A percentile compares a stretch with the other conserved stretches of the same genome.
These are phyloP conservation scores for Mythimna impura DNA, from an alignment of 2,888 invertebrate species.

Conservation along the genomic window DNA sequence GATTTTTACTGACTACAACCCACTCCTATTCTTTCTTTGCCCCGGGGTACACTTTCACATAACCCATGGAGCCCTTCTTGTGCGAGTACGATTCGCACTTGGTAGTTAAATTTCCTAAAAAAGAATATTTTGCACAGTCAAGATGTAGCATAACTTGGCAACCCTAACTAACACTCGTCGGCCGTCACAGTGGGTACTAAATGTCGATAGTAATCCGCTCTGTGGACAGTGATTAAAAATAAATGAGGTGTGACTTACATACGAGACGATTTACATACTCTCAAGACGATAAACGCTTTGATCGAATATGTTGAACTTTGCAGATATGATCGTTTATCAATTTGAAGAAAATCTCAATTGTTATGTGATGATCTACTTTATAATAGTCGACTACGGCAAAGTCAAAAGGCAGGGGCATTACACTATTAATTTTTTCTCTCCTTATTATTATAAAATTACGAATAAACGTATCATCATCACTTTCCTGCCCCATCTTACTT, in stretches of 20 bases:
- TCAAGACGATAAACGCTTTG: constrained; percentile 20
- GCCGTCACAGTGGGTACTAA: constrained; percentile 24
- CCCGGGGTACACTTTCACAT: too few species aligned
- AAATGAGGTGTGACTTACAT: constrained; percentile 76
- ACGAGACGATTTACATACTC: constrained; percentile 39
- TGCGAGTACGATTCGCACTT: too few species aligned
- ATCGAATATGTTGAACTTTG: constrained; percentile 13
- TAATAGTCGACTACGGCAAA: too few species aligned
- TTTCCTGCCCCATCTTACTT: too few species aligned
- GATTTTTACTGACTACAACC: too few species aligned
- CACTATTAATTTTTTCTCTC: too few species aligned
- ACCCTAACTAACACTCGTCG: constrained; percentile 52
- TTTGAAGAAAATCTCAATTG: background rate
- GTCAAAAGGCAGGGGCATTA: too few species aligned
- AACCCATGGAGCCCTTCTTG: too few species aligned
- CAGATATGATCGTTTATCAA: background rate
- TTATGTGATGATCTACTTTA: background rate
- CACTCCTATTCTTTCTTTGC: too few species aligned
- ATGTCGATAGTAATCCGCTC: constrained; percentile 42
- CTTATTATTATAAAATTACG: too few species aligned
- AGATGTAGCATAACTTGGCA: constrained; percentile 14
- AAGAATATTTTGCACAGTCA: background rate
- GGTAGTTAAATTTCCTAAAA: background rate
- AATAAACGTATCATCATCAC: too few species aligned
- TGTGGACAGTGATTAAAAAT: constrained; percentile 79